A percentile compares a stretch with the other conserved stretches of the same genome.
Conservation (phyloP, 1,140 invertebrate genomes). For the Neodiprion lecontei region DNA sequence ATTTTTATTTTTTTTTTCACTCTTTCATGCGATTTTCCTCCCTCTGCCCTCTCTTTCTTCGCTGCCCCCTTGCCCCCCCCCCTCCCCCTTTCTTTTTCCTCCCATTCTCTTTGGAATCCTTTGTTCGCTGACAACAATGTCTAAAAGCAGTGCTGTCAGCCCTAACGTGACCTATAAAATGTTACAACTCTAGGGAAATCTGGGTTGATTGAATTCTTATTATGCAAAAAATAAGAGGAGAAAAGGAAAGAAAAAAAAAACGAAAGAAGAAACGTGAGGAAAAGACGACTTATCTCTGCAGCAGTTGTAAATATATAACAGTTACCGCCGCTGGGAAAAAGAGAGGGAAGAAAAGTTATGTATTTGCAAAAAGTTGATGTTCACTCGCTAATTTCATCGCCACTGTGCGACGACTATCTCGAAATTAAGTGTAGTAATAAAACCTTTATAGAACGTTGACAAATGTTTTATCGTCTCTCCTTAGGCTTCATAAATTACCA, state of each 20-base stretch:
- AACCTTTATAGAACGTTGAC: background rate
- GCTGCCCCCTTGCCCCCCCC: background rate
- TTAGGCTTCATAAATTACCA: background rate
- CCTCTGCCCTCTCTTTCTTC: slow-evolving; percentile 2
- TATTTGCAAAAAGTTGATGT: background rate
- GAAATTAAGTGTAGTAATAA: no score
- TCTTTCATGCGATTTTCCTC: background rate
- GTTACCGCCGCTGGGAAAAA: no score
- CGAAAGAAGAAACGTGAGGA: no score
- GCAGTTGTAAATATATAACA: no score
- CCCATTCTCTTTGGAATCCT: no score
- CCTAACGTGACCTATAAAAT: slow-evolving; percentile 5
- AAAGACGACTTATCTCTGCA: background rate
- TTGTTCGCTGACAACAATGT: no score
- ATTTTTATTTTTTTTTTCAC: slow-evolving; percentile 8
- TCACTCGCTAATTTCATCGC: background rate
- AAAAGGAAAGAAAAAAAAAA: no score
- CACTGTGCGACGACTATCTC: no score
- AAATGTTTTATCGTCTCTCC: background rate
- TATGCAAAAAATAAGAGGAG: background rate
- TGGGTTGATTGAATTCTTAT: background rate
- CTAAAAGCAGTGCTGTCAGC: background rate
- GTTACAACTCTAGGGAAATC: background rate
- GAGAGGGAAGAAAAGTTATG: no score
- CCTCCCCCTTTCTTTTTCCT: background rate